A percentile compares a stretch with the other conserved stretches of the same genome.
These are phyloP conservation scores for Drosophila antonietae DNA, from an alignment of 2,888 invertebrate genomes.

Conservation along the genomic window DNA sequence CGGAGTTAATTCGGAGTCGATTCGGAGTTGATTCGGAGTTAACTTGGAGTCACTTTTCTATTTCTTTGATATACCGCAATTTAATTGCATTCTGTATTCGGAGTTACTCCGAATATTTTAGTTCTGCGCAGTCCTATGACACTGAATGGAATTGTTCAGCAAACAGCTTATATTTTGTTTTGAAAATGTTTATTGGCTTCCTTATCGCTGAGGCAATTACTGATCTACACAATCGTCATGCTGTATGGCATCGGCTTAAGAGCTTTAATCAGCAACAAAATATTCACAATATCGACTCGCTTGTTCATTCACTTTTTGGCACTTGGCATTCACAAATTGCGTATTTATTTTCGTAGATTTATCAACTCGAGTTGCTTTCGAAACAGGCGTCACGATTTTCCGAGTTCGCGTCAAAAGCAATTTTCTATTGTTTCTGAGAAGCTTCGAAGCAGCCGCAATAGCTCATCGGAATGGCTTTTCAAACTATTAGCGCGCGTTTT, in stretches of 20 bases:
- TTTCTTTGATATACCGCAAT: neutral
- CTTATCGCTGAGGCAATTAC: constrained; percentile 49
- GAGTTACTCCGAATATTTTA: neutral
- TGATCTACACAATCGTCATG: constrained; percentile 22
- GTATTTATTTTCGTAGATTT: constrained; percentile 54
- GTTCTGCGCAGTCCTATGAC: neutral
- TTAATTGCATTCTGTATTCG: neutral
- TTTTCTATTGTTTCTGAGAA: constrained; percentile 33
- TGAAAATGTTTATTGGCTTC: constrained; percentile 5
- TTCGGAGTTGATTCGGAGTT: too few relatives aligned
- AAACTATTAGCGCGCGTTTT: neutral
- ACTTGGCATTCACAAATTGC: constrained; percentile 49
- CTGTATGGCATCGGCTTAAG: constrained; percentile 3
- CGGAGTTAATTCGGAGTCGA: neutral
- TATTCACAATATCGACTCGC: constrained; percentile 13
- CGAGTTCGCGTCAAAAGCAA: constrained; percentile 44
- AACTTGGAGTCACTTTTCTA: neutral
- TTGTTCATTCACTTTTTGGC: constrained; percentile 42
- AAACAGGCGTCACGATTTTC: constrained; percentile 27
- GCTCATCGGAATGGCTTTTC: constrained; percentile 1
- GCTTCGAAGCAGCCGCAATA: neutral
- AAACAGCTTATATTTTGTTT: constrained; percentile 2
- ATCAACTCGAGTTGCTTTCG: constrained; percentile 55
- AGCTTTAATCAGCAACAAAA: constrained; percentile 15
- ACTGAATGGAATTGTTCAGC: neutral